A percentile compares a stretch with the other conserved stretches of the same genome.
These are phyloP conservation scores for Bungarus multicinctus DNA, from an alignment of 2,113 vertebrate genomes.

Conservation along the genomic window DNA sequence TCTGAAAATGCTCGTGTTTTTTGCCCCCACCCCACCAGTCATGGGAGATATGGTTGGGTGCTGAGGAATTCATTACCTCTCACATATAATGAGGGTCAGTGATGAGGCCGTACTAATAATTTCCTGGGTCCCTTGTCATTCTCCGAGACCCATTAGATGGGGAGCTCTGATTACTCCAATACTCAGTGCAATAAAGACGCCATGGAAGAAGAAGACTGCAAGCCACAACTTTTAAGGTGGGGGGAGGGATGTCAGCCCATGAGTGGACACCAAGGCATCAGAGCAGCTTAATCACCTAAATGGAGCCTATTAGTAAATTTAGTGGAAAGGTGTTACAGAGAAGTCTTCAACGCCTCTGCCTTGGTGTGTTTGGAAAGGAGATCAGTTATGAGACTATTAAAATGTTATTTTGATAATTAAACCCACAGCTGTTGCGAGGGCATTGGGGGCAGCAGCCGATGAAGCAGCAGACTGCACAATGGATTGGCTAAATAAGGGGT, in stretches of 20 bases:
- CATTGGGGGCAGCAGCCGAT: constrained; percentile 63
- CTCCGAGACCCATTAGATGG: constrained; percentile 51
- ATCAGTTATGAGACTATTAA: constrained; percentile 82
- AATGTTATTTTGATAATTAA: constrained; percentile 86
- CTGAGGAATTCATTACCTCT: constrained; percentile 32
- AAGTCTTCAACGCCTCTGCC: constrained; percentile 65
- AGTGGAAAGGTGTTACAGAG: constrained; percentile 71
- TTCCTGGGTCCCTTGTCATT: constrained; percentile 45
- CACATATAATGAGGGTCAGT: constrained; percentile 42
- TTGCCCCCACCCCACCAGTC: constrained; percentile 8
- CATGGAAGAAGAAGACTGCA: constrained; percentile 46
- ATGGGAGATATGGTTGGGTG: constrained; percentile 46
- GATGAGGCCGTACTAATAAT: constrained; percentile 34
- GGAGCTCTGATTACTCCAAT: constrained; percentile 48
- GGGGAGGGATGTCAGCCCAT: constrained; percentile 45
- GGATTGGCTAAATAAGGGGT: background rate
- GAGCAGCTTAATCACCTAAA: constrained; percentile 66
- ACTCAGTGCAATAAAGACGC: constrained; percentile 48
- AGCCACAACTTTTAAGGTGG: constrained; percentile 45
- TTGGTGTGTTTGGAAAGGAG: constrained; percentile 74
- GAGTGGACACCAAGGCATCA: constrained; percentile 54
- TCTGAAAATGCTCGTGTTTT: constrained; percentile 57
- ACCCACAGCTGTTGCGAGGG: constrained; percentile 80
- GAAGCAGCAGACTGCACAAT: constrained; percentile 55
- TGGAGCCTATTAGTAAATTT: constrained; percentile 71